Percentiles rank a stretch among this genome's conserved stretches.
Evolutionary conservation across 1,140 invertebrate species (phyloP).

Genomic region (Tetragnatha versicolor): DNA sequence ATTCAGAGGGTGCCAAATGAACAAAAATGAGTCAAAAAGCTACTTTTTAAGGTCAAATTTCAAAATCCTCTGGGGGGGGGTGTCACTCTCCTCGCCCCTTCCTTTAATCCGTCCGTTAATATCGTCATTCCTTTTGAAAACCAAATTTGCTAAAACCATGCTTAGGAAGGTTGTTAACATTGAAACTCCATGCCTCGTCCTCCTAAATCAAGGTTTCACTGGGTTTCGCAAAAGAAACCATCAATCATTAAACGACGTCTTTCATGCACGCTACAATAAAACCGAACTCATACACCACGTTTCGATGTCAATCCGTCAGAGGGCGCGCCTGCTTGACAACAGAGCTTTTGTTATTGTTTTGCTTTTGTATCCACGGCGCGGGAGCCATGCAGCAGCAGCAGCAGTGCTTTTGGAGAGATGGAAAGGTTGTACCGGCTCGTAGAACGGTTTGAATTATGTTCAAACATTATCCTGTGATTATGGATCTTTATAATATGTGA

Average conservation of each 20-base stretch:
- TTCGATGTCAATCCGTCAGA: slow-evolving; percentile 2
- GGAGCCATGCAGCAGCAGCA: too few species aligned
- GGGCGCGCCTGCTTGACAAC: slow-evolving; percentile 38
- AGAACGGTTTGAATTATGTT: background rate
- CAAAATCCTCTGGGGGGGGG: too few species aligned
- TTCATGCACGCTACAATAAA: background rate
- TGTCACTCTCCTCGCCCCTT: too few species aligned
- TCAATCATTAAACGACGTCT: background rate
- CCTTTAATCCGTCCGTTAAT: too few species aligned
- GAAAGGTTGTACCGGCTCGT: background rate
- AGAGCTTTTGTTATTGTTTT: slow-evolving; percentile 36
- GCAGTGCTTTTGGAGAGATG: background rate
- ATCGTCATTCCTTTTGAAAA: too few species aligned
- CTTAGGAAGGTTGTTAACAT: too few species aligned
- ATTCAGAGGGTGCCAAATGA: too few species aligned
- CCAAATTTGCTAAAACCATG: too few species aligned
- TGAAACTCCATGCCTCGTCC: background rate
- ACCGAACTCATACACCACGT: too few species aligned
- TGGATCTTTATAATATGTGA: background rate
- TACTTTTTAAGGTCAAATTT: too few species aligned
- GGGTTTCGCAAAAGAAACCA: background rate
- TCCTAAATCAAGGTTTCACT: slow-evolving; percentile 2
- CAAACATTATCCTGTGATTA: background rate
- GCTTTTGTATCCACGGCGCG: slow-evolving; percentile 41
- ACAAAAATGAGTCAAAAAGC: too few species aligned